phyloP scores from a whole-genome alignment of 2,113 vertebrate genomes.

The Solea senegalensis region DNA sequence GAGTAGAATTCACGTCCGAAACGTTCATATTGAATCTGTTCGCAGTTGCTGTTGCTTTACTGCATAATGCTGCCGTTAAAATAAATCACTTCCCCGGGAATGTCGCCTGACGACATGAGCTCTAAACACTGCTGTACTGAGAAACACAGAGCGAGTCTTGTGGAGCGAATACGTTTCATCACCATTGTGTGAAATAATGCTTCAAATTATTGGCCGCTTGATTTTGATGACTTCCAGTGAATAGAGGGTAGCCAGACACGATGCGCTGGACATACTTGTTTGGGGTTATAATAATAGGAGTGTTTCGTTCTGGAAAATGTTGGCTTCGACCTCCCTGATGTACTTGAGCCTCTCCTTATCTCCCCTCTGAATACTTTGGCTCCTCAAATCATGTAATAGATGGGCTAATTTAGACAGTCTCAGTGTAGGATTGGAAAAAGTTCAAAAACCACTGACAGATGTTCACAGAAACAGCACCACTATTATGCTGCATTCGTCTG shows the following conservation, averaged over 20 bases:
- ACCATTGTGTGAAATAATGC: too few species aligned
- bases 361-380: slow-evolving; percentile 26
- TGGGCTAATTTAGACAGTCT: slow-evolving; percentile 36
- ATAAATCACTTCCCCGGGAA: too few species aligned
- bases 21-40: too few species aligned
- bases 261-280: slow-evolving; percentile 16
- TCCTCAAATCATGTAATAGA: slow-evolving; percentile 51
- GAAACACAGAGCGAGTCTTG: too few species aligned
- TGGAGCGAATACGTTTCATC: too few species aligned
- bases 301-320: slow-evolving; percentile 47
- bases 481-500: slow-evolving; percentile 52
- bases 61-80: too few species aligned
- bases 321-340: slow-evolving; percentile 25
- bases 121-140: too few species aligned
- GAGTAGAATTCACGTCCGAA: too few species aligned
- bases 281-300: slow-evolving; percentile 42
- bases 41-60: too few species aligned
- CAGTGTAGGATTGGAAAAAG: slow-evolving; percentile 35
- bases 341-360: slow-evolving; percentile 45
- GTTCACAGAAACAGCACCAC: slow-evolving; percentile 37
- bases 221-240: not conserved
- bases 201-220: not conserved
- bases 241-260: not conserved
- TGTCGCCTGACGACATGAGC: too few species aligned
- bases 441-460: slow-evolving; percentile 46